Conservation (phyloP, 2,113 vertebrate species). For the Cacatua alba region DNA sequence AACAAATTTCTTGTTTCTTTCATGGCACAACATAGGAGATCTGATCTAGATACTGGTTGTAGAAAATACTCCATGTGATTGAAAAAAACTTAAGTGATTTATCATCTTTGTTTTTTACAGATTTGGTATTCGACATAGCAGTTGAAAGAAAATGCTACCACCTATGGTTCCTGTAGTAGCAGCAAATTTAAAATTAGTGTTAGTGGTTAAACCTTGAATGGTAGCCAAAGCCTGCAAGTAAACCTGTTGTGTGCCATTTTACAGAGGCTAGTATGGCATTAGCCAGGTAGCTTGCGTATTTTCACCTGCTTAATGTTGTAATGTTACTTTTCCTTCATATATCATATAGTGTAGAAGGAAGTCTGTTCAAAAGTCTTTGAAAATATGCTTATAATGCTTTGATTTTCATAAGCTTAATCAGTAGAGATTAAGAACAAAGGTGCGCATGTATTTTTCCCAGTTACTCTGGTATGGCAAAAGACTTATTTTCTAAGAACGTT, state of each 20-base stretch:
- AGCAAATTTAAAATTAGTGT: not conserved
- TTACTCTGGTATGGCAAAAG: not conserved
- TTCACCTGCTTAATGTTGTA: not conserved
- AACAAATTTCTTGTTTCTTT: not conserved
- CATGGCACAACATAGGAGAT: not conserved
- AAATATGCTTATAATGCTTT: not conserved
- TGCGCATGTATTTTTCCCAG: not conserved
- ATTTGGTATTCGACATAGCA: not conserved
- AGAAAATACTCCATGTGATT: not conserved
- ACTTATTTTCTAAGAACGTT: not conserved
- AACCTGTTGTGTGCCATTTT: not conserved
- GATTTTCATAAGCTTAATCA: constrained; percentile 18
- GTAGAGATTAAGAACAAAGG: constrained; percentile 4
- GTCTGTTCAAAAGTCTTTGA: not conserved
- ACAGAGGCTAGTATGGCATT: not conserved
- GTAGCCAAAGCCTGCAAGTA: not conserved
- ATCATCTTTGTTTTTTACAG: not conserved
- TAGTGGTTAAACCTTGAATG: not conserved
- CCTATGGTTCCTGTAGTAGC: not conserved
- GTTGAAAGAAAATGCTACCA: not conserved
- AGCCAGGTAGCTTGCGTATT: not conserved
- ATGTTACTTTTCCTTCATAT: not conserved
- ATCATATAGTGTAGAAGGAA: not conserved
- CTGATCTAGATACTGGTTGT: not conserved
- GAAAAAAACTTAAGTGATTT: not conserved